Percentiles rank a stretch among this genome's conserved stretches.
These are phyloP conservation scores for Boloria selene DNA, from an alignment of 2,888 invertebrate species.

Conservation along the genomic window DNA sequence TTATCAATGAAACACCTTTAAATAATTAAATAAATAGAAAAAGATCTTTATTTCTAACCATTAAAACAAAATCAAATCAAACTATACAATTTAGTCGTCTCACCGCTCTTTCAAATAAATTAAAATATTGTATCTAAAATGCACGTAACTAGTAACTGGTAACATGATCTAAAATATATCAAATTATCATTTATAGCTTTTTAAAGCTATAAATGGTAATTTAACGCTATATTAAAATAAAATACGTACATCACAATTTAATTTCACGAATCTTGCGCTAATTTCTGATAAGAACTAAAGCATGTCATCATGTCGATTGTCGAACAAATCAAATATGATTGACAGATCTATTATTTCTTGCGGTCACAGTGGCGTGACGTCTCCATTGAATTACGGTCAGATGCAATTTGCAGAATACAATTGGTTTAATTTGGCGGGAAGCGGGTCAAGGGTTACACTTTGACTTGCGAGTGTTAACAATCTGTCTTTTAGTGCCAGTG, in stretches of 20 bases:
- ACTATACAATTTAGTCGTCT: no score
- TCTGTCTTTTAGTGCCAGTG: conserved; percentile 21
- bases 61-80: no score
- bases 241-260: conserved; percentile 8
- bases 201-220: background rate
- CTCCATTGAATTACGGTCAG: conserved; percentile 36
- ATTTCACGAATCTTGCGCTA: background rate
- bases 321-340: conserved; percentile 18
- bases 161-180: no score
- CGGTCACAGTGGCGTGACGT: conserved; percentile 24
- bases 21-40: no score
- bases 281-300: conserved; percentile 1
- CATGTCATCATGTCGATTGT: conserved; percentile 13
- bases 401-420: conserved; percentile 41
- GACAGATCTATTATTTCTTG: conserved; percentile 17
- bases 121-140: background rate
- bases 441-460: conserved; percentile 38
- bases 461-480: conserved; percentile 32
- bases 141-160: no score
- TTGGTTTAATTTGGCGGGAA: conserved; percentile 39
- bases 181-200: no score
- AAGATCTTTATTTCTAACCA: no score
- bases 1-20: no score
- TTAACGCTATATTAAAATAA: conserved; percentile 1
- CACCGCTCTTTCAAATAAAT: background rate